Conservation (phyloP, 2,113 vertebrate species). For the Scomber japonicus region DNA sequence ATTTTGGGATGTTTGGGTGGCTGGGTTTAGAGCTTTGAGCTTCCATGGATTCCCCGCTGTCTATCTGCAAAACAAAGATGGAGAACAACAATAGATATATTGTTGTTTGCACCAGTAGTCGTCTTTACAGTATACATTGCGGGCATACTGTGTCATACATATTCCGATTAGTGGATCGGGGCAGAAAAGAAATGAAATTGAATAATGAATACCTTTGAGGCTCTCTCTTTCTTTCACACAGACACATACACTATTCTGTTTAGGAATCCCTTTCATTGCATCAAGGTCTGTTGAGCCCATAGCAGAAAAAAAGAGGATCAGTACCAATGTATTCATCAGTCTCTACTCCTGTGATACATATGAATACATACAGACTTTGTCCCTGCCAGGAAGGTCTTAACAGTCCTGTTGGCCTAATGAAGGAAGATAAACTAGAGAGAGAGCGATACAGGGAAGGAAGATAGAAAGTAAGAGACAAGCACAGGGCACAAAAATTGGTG, state of each 20-base stretch:
- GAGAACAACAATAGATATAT: slow-evolving; percentile 58
- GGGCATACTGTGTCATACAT: slow-evolving; percentile 61
- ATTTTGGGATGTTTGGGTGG: slow-evolving; percentile 44
- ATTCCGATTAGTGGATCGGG: slow-evolving; percentile 68
- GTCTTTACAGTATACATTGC: slow-evolving; percentile 38
- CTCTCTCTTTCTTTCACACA: slow-evolving; percentile 46
- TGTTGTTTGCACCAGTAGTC: slow-evolving; percentile 44
- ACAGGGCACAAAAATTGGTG: slow-evolving; percentile 23
- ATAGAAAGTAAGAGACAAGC: neutral
- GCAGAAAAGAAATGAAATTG: slow-evolving; percentile 66
- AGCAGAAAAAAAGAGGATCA: slow-evolving; percentile 56
- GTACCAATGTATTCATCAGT: slow-evolving; percentile 67
- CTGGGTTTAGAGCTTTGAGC: slow-evolving; percentile 45
- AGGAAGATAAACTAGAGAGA: slow-evolving; percentile 35
- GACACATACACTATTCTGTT: slow-evolving; percentile 66
- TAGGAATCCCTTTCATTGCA: slow-evolving; percentile 67
- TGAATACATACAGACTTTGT: slow-evolving; percentile 54
- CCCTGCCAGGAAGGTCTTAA: slow-evolving; percentile 48
- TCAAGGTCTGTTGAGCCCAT: slow-evolving; percentile 61
- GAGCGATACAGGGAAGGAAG: neutral
- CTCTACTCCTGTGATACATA: slow-evolving; percentile 60
- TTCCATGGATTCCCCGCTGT: slow-evolving; percentile 38
- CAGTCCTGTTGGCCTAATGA: slow-evolving; percentile 57
- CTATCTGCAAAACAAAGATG: slow-evolving; percentile 51
- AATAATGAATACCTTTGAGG: slow-evolving; percentile 78